Conservation (phyloP, 2,113 vertebrate genomes). For the Phalacrocorax brasilianus region DNA sequence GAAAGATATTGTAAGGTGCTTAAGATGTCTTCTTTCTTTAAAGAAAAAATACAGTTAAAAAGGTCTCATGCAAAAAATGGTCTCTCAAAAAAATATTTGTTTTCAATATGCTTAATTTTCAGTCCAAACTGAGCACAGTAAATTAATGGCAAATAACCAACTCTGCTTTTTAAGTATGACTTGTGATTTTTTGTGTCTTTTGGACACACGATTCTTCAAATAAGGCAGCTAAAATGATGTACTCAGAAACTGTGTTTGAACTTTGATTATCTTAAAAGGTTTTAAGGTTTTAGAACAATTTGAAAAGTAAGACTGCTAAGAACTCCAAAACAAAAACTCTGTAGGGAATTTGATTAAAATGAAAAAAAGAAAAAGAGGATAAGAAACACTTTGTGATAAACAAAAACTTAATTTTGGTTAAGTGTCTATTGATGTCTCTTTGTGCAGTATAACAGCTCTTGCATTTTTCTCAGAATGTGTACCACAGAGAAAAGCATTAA, state of each 20-base stretch:
- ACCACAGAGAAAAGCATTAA: background rate
- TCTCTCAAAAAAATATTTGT: background rate
- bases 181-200: background rate
- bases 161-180: background rate
- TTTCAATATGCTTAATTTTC: background rate
- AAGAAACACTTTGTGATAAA: background rate
- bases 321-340: background rate
- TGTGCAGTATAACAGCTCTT: background rate
- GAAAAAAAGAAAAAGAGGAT: background rate
- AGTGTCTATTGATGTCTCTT: background rate
- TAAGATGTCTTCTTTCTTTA: slow-evolving; percentile 68
- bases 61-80: background rate
- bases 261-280: slow-evolving; percentile 57
- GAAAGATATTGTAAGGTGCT: slow-evolving; percentile 79
- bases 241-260: background rate
- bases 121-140: background rate
- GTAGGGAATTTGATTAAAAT: background rate
- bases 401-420: background rate
- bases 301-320: slow-evolving; percentile 27
- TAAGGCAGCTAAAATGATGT: background rate
- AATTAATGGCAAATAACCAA: slow-evolving; percentile 31
- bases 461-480: background rate
- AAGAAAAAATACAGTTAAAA: slow-evolving; percentile 15
- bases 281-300: slow-evolving; percentile 50
- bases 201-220: background rate